Evolutionary conservation across 2,113 vertebrate species (phyloP), one percentile per base, ranked within the genome.

Genomic region (Macrotus californicus): DNA sequence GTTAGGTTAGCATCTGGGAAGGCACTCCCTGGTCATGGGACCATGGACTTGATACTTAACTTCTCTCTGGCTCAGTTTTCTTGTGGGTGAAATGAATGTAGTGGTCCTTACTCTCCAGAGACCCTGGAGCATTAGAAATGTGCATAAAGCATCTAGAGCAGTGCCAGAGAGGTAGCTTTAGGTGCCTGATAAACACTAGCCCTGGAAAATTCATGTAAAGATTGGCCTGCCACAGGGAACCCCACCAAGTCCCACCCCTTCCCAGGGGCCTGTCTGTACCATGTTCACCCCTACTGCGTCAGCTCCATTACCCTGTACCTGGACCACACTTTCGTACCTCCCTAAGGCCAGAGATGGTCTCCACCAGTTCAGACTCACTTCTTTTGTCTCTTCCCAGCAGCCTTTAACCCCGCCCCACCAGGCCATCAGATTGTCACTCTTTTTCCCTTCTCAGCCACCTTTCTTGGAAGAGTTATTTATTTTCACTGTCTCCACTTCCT

Each of bases 401-500:
- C 1, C 0, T 22, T 46, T 73, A 36, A 34, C 26, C 14, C 16
- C 48, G 39, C 14, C 16, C 48, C 46, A 8, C 19, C 7, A 34
- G 13, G 46, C 48, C 8, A 0, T 13, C 34, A 43, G 13, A 16
- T 22, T 4, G 5, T 31, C 36, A 9, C n/a, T 64, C 16, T 43
- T 50, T 34, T 59, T 36, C 46, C 64, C 59, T 50, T 79, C 81
- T 94, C 67, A 54, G 50, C 56, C n/a, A 31, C 3, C 50, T 85
- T 84, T 89, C 91, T 87, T 48, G 43, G 85, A n/a, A 93, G 66
- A 22, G 72, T 56, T 93, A 67, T 76, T 85, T 86, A 26, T 81
- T 75, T 46, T 54, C 61, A 31, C 22, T 0, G 10, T 48, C 80
- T 76, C 75, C 31, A 66, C 86, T 76, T 76, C 50, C 89, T 92